These are phyloP conservation scores for Azorinus chamasolen DNA, from an alignment of 2,888 invertebrate species.

Conservation along the genomic window DNA sequence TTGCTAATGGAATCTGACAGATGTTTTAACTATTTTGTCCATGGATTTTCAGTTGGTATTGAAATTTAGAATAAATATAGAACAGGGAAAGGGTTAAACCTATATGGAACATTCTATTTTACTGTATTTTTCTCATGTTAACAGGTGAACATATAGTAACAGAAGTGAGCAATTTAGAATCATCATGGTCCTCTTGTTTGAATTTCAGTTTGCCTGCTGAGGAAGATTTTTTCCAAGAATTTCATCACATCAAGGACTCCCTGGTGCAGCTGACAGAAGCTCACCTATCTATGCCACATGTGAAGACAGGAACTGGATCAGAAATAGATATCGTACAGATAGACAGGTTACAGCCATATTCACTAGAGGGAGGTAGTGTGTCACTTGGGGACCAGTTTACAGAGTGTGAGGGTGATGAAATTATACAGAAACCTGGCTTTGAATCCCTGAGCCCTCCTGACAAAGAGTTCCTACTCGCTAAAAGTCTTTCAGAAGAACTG, in stretches of 20 bases:
- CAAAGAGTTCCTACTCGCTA: slow-evolving; percentile 72
- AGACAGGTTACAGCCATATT: slow-evolving; percentile 61
- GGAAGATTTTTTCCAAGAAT: slow-evolving; percentile 46
- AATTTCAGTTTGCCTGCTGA: slow-evolving; percentile 50
- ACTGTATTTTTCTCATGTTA: no score
- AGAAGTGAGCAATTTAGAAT: no score
- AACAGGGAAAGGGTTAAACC: no score
- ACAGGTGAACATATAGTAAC: no score
- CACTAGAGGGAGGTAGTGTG: slow-evolving; percentile 67
- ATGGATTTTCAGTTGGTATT: no score
- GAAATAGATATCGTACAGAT: slow-evolving; percentile 62
- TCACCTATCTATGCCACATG: slow-evolving; percentile 33
- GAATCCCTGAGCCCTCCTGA: slow-evolving; percentile 63
- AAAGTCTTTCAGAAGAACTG: slow-evolving; percentile 77
- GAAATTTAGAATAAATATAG: no score
- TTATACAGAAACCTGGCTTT: slow-evolving; percentile 65
- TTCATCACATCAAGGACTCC: slow-evolving; percentile 25
- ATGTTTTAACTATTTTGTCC: no score
- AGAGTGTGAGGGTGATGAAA: slow-evolving; percentile 67
- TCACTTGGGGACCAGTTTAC: slow-evolving; percentile 75
- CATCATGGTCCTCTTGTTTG: no score
- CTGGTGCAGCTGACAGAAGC: slow-evolving; percentile 42
- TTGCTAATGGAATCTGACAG: no score
- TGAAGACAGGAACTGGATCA: slow-evolving; percentile 42
- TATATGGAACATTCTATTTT: no score